These are phyloP conservation scores for Drosophila tanythrix DNA, from an alignment of 2,888 invertebrate genomes.

Conservation along the genomic window DNA sequence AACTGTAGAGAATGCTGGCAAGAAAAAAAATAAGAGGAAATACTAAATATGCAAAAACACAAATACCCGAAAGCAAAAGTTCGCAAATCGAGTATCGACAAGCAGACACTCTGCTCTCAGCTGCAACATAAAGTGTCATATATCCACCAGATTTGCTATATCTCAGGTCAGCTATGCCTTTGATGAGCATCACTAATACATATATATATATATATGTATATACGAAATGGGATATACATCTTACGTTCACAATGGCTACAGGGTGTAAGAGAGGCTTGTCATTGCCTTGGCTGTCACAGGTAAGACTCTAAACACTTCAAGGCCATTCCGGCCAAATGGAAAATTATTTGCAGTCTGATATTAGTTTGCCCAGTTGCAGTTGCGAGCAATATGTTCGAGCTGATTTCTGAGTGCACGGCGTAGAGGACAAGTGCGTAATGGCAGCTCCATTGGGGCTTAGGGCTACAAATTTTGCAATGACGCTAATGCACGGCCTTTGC, in stretches of 20 bases:
- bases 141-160: background rate
- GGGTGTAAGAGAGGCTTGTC: background rate
- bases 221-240: background rate
- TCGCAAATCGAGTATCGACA: constrained; percentile 22
- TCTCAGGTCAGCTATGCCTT: background rate
- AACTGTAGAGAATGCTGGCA: constrained; percentile 30
- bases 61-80: constrained; percentile 44
- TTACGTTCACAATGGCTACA: background rate
- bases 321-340: constrained; percentile 58
- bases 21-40: background rate
- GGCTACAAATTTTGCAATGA: constrained; percentile 30
- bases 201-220: background rate
- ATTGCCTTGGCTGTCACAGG: constrained; percentile 31
- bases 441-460: constrained; percentile 13
- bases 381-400: background rate
- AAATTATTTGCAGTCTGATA: constrained; percentile 65
- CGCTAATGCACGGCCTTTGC: constrained; percentile 44
- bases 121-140: background rate
- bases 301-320: constrained; percentile 54
- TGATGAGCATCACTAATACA: background rate
- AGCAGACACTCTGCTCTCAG: background rate
- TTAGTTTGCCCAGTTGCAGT: constrained; percentile 44
- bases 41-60: constrained; percentile 71
- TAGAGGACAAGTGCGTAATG: constrained; percentile 52
- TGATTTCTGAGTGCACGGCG: constrained; percentile 38